A percentile compares a stretch with the other conserved stretches of the same genome.
phyloP scores from a whole-genome alignment of 2,888 invertebrate species.

The Trachelus stipa region DNA sequence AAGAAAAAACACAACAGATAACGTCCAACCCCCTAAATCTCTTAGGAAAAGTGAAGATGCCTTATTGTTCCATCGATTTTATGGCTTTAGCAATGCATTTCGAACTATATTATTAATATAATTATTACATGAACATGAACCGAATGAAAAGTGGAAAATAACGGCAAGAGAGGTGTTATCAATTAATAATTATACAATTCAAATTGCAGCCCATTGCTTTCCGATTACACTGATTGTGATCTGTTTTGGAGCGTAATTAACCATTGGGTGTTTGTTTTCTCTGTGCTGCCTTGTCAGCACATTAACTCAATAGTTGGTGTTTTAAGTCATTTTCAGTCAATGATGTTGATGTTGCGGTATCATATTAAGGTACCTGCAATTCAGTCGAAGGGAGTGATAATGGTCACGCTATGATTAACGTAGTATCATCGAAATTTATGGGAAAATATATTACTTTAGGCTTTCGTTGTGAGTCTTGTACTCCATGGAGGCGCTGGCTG shows the following conservation, averaged over 20 bases:
- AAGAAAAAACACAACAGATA: not conserved
- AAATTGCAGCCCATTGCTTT: not conserved
- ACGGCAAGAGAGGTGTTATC: not conserved
- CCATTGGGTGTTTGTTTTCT: not conserved
- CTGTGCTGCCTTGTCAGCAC: constrained; percentile 9
- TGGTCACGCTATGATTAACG: not conserved
- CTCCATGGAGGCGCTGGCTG: constrained; percentile 92
- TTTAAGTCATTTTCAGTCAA: constrained; percentile 18
- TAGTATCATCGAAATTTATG: not conserved
- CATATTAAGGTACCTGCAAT: constrained; percentile 26
- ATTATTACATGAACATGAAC: not conserved
- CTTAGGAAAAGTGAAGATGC: not conserved
- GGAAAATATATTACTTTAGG: constrained; percentile 73
- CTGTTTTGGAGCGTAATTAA: not conserved
- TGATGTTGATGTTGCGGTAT: constrained; percentile 26
- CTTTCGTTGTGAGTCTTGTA: constrained; percentile 89
- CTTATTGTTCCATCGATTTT: not conserved
- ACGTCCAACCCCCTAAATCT: not conserved
- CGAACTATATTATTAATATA: not conserved
- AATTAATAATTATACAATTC: not conserved
- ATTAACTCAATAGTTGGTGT: constrained; percentile 11
- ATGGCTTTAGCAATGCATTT: not conserved
- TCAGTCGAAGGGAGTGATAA: not conserved
- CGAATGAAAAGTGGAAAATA: not conserved
- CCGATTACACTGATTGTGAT: not conserved